Conservation (phyloP, 2,797 vertebrate genomes). For the Trachops cirrhosus region DNA sequence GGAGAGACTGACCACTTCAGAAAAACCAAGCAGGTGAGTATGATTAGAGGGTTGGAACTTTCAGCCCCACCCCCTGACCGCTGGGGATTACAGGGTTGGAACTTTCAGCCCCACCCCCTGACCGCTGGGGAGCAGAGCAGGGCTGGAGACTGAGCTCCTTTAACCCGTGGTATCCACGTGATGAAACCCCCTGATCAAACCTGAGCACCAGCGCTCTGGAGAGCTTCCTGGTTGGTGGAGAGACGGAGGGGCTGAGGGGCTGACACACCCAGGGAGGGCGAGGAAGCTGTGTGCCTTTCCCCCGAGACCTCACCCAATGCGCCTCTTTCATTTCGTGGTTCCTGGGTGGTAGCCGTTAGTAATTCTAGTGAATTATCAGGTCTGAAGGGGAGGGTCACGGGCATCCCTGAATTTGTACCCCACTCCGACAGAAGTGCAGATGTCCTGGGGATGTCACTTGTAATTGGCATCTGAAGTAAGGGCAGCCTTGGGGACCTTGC, state of each 20-base stretch:
- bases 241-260: neutral
- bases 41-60: neutral
- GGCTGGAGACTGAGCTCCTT: neutral
- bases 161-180: neutral
- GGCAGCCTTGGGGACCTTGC: neutral
- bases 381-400: neutral
- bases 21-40: neutral
- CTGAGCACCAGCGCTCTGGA: neutral
- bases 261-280: neutral
- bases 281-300: neutral
- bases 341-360: neutral
- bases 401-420: neutral
- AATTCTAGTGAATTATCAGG: neutral
- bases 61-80: neutral
- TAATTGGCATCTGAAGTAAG: neutral
- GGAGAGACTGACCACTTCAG: neutral
- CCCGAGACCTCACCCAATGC: neutral
- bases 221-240: neutral
- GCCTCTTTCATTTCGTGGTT: neutral
- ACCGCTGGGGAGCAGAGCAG: neutral
- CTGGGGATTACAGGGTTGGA: neutral
- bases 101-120: neutral
- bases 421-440: neutral
- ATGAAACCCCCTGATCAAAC: neutral
- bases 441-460: neutral